These are phyloP conservation scores for Troides aeacus DNA, from an alignment of 2,888 invertebrate species.

Conservation along the genomic window DNA sequence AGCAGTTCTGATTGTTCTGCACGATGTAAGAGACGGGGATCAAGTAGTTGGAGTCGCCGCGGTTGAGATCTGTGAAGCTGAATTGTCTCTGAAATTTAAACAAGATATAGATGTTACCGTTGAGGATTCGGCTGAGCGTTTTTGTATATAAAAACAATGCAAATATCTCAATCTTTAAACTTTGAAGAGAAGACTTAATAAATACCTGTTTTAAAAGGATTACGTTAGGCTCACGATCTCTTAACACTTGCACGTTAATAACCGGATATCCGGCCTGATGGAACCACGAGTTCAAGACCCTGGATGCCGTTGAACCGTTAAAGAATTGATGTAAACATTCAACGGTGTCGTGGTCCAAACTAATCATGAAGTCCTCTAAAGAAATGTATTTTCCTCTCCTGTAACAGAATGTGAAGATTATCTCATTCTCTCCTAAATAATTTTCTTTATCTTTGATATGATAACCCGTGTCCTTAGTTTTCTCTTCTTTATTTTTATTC, in stretches of 20 bases:
- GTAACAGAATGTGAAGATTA: constrained; percentile 11
- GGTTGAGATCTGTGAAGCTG: constrained; percentile 50
- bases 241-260: constrained; percentile 73
- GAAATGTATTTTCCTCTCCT: constrained; percentile 66
- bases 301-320: constrained; percentile 66
- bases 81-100: constrained; percentile 58
- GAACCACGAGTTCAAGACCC: constrained; percentile 82
- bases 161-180: too few relatives aligned
- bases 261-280: constrained; percentile 83
- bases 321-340: constrained; percentile 66
- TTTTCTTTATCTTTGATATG: too few relatives aligned
- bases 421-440: not conserved
- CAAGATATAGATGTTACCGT: not conserved
- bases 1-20: constrained; percentile 62
- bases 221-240: constrained; percentile 59
- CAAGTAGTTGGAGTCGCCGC: constrained; percentile 54
- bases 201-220: constrained; percentile 64
- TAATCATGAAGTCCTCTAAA: constrained; percentile 56
- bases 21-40: constrained; percentile 69
- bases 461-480: too few relatives aligned
- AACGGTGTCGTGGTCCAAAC: constrained; percentile 61
- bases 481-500: too few relatives aligned
- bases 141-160: not conserved
- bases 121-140: not conserved
- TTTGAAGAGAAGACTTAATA: not conserved